Evolutionary conservation across 2,797 vertebrate species (phyloP), one percentile per base, ranked within the genome.

Genomic region (Sebastes miniatus): DNA sequence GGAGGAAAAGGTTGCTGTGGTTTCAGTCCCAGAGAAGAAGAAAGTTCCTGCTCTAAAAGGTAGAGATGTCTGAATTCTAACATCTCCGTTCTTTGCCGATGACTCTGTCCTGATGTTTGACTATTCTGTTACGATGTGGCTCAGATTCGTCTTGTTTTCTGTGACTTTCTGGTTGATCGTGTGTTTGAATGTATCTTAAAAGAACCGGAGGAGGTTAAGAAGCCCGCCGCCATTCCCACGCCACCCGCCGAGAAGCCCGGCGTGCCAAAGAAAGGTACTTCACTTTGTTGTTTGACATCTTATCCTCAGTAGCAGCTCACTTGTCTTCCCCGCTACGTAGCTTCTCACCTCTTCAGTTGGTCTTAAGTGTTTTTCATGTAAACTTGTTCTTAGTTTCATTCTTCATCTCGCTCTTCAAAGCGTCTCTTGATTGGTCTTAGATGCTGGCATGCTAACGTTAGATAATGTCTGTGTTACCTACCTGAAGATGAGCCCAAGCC

Each of bases 401-500:
- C 59, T 79, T 80, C 31, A 22, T 73, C 47, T 75, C 14, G 13
- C 63, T 82, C 68, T 82, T 83, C 68, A 3, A 5, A 80, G 56
- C 12, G 2, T 34, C 20, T 86, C 78, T 87, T 91, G 4, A 70
- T 73, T 8, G 52, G 58, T 56, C 74, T 84, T 85, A 63, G 8
- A 66, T 69, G 31, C 29, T 69, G 9, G 67, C 20, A 70, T 88
- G 72, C 80, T 93, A 92, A 94, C 71, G 34, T 95, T 70, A 73
- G 83, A 47, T 76, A 65, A 87, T 92, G 74, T 96, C 84, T 96
- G 66, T 96, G 88, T 94, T 94, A 76, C 88, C 92, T 94, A 86
- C 83, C 90, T 95, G 87, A 96, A 93, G 92, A 96, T 93, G 87
- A 91, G 70, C 77, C 79, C 77, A 91, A 92, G 83, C 78, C 92